A percentile compares a stretch with the other conserved stretches of the same genome.
phyloP scores from a whole-genome alignment of 2,888 invertebrate genomes.

The Sphaerophoria taeniata region DNA sequence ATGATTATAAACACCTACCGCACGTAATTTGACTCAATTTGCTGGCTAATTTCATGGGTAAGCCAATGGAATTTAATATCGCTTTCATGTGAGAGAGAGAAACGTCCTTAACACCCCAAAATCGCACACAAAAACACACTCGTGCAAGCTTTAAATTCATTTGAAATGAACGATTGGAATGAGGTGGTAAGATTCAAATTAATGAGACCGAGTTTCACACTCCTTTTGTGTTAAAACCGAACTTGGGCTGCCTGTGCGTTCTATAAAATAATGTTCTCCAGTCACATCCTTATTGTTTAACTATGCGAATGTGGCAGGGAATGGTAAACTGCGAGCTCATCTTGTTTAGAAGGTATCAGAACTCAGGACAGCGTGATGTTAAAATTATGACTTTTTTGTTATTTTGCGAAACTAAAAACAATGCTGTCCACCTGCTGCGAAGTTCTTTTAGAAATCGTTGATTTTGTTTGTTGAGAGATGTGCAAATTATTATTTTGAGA shows the following conservation, averaged over 20 bases:
- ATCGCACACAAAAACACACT: neutral
- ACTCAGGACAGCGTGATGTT: too few relatives aligned
- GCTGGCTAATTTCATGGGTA: slow-evolving; percentile 56
- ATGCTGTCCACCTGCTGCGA: neutral
- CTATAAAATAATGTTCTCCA: neutral
- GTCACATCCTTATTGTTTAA: slow-evolving; percentile 13
- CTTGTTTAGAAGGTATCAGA: neutral
- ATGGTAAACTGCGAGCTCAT: slow-evolving; percentile 6
- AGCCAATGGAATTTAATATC: slow-evolving; percentile 59
- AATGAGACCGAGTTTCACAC: slow-evolving; percentile 20
- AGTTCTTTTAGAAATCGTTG: neutral
- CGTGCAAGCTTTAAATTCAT: slow-evolving; percentile 18
- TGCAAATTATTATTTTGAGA: too few relatives aligned
- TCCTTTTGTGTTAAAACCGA: slow-evolving; percentile 10
- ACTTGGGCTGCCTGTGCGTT: slow-evolving; percentile 9
- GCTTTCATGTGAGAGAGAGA: slow-evolving; percentile 7
- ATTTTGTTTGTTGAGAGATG: neutral
- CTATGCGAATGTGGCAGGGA: neutral
- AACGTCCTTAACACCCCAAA: neutral
- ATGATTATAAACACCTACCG: slow-evolving; percentile 55
- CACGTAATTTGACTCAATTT: slow-evolving; percentile 66
- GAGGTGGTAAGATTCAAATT: neutral
- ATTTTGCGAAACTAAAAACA: neutral
- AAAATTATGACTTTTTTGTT: neutral
- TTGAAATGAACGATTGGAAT: neutral